These are phyloP conservation scores for Euspilapteryx auroguttella DNA, from an alignment of 2,888 invertebrate genomes.

Conservation along the genomic window DNA sequence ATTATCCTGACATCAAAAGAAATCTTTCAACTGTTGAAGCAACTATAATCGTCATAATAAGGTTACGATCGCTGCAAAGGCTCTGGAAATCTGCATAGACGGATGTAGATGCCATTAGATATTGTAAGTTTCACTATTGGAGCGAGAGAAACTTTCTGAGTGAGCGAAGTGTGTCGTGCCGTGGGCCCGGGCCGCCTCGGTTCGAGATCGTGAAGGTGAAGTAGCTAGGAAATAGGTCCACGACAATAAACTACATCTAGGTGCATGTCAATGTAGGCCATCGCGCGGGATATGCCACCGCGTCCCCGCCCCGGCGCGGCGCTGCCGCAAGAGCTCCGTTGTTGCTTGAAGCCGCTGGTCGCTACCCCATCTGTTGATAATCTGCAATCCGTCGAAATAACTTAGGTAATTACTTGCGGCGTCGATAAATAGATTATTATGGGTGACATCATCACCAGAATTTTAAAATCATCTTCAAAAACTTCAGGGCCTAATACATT, in stretches of 20 bases:
- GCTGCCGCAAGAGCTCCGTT: constrained; percentile 23
- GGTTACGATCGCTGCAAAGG: constrained; percentile 39
- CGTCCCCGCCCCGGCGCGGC: constrained; percentile 10
- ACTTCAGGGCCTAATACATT: too few species aligned
- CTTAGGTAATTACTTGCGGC: too few species aligned
- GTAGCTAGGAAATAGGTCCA: constrained; percentile 52
- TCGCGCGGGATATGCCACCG: constrained; percentile 14
- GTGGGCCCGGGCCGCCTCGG: too few species aligned
- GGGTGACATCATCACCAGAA: too few species aligned
- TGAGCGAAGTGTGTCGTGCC: constrained; percentile 44
- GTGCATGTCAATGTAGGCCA: constrained; percentile 49
- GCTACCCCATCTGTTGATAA: too few species aligned
- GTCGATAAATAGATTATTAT: too few species aligned
- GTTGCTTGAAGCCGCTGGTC: too few species aligned
- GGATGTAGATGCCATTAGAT: constrained; percentile 53
- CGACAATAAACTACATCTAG: constrained; percentile 46
- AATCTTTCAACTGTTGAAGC: too few species aligned
- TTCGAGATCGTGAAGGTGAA: constrained; percentile 33
- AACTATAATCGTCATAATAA: constrained; percentile 27
- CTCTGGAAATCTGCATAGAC: constrained; percentile 59
- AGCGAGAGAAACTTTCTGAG: constrained; percentile 43
- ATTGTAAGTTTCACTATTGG: constrained; percentile 54
- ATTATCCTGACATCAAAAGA: too few species aligned
- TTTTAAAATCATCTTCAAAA: too few species aligned
- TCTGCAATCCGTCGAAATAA: too few species aligned